A percentile compares a stretch with the other conserved stretches of the same genome.
Conservation (phyloP, 2,113 vertebrate genomes). For the Gila orcuttii region DNA sequence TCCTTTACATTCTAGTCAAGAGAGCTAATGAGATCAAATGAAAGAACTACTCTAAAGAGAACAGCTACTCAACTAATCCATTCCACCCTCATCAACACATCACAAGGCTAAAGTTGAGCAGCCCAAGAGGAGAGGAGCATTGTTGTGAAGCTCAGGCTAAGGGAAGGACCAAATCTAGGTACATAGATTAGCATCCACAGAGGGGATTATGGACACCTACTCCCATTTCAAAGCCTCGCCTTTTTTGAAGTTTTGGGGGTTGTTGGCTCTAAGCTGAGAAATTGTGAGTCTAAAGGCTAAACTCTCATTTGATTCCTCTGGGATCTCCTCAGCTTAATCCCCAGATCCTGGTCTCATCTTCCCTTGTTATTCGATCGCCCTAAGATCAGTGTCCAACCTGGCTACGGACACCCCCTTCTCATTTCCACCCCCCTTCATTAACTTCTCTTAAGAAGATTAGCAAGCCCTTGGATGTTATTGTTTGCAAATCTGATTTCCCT, state of each 20-base stretch:
- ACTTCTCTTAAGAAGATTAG: slow-evolving; percentile 91
- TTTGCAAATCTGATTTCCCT: slow-evolving; percentile 87
- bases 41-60: slow-evolving; percentile 16
- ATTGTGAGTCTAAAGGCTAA: slow-evolving; percentile 70
- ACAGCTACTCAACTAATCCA: slow-evolving; percentile 12
- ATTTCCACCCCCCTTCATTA: slow-evolving; percentile 75
- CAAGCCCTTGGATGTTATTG: slow-evolving; percentile 84
- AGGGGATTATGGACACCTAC: slow-evolving; percentile 66
- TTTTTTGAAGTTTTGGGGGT: slow-evolving; percentile 70
- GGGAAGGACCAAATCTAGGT: slow-evolving; percentile 60
- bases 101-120: slow-evolving; percentile 51
- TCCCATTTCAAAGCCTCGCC: slow-evolving; percentile 66
- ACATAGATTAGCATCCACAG: slow-evolving; percentile 73
- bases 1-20: slow-evolving; percentile 9
- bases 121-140: slow-evolving; percentile 35
- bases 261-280: slow-evolving; percentile 57
- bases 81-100: slow-evolving; percentile 30
- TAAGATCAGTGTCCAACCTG: slow-evolving; percentile 75
- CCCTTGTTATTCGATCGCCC: slow-evolving; percentile 76
- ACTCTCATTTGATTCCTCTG: slow-evolving; percentile 73
- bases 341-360: slow-evolving; percentile 79
- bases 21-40: slow-evolving; percentile 23
- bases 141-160: slow-evolving; percentile 45
- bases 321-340: slow-evolving; percentile 78
- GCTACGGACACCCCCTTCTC: slow-evolving; percentile 67